phyloP scores from a whole-genome alignment of 2,888 invertebrate genomes.

The Dynastes maya region DNA sequence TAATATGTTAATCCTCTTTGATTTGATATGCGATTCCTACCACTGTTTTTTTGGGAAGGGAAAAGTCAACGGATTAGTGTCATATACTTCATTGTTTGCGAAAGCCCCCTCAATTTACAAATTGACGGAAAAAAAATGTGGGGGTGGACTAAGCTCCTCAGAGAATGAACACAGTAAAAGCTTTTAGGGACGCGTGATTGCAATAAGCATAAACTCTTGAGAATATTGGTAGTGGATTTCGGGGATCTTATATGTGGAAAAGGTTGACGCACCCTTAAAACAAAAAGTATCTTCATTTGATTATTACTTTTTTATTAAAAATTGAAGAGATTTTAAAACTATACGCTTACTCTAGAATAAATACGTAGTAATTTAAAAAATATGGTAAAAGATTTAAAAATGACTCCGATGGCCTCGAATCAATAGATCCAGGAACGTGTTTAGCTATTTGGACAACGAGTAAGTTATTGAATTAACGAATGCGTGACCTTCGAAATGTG shows the following conservation, averaged over 20 bases:
- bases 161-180: conserved; percentile 16
- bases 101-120: conserved; percentile 27
- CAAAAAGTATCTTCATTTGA: conserved; percentile 3
- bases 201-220: conserved; percentile 25
- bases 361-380: no score
- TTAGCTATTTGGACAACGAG: no score
- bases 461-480: no score
- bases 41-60: conserved; percentile 3
- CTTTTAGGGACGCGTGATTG: conserved; percentile 26
- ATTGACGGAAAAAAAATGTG: conserved; percentile 12
- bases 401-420: no score
- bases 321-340: no score
- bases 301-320: no score
- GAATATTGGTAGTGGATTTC: conserved; percentile 16
- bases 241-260: not conserved
- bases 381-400: no score
- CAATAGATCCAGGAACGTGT: no score
- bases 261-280: not conserved
- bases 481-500: no score
- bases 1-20: conserved; percentile 5
- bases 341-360: no score
- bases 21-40: not conserved
- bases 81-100: conserved; percentile 29
- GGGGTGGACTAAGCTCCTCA: conserved; percentile 22
- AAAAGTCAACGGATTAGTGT: not conserved